phyloP scores from a whole-genome alignment of 2,113 vertebrate species.

The Erythrocebus patas region DNA sequence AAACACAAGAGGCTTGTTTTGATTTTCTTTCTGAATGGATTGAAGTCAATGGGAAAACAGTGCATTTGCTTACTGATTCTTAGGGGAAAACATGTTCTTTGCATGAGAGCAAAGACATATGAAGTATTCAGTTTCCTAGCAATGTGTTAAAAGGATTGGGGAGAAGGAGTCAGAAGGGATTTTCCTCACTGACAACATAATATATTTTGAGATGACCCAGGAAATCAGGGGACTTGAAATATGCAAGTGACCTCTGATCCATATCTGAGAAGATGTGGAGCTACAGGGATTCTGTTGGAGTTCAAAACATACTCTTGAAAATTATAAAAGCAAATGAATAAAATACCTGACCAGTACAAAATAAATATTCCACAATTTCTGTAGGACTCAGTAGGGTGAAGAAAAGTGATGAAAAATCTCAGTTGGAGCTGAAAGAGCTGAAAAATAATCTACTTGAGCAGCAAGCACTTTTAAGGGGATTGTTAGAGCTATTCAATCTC shows the following conservation, averaged over 20 bases:
- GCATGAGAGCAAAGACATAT: not conserved
- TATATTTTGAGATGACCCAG: not conserved
- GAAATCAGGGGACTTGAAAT: not conserved
- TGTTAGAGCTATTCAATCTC: conserved; percentile 9
- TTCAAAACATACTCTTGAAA: not conserved
- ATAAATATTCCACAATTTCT: conserved; percentile 61
- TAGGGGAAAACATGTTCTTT: not conserved
- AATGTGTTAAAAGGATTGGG: not conserved
- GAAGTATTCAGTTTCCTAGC: not conserved
- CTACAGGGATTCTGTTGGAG: not conserved
- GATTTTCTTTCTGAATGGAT: not conserved
- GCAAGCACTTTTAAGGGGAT: not conserved
- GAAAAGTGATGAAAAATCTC: not conserved
- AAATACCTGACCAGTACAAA: not conserved
- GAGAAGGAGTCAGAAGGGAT: not conserved
- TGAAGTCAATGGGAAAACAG: not conserved
- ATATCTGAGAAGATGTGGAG: not conserved
- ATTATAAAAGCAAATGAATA: not conserved
- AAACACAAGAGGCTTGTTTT: not conserved
- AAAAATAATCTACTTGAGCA: conserved; percentile 37
- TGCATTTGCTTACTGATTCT: not conserved
- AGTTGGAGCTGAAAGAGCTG: not conserved
- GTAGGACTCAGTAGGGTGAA: not conserved
- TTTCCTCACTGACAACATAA: not conserved
- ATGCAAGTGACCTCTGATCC: not conserved